These are phyloP conservation scores for Drosophila quadrilineata DNA, from an alignment of 1,140 invertebrate genomes.

Conservation along the genomic window DNA sequence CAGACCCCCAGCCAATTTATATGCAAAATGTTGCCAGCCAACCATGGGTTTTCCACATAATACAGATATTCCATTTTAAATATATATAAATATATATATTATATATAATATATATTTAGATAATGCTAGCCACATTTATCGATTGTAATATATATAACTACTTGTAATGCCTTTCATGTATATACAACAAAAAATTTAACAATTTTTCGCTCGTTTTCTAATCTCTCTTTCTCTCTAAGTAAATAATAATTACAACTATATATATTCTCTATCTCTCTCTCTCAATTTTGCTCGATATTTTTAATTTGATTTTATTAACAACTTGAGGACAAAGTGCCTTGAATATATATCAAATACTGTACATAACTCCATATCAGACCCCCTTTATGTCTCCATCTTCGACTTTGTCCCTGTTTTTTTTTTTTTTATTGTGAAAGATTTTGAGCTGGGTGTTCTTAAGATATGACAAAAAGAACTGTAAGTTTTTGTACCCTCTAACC, in stretches of 20 bases:
- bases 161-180: slow-evolving; percentile 58
- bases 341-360: slow-evolving; percentile 28
- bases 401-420: slow-evolving; percentile 6
- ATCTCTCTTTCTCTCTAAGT: neutral
- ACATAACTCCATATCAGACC: too few species aligned
- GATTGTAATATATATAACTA: slow-evolving; percentile 54
- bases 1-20: slow-evolving; percentile 10
- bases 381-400: neutral
- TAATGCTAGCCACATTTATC: slow-evolving; percentile 39
- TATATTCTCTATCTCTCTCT: slow-evolving; percentile 2
- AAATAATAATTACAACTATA: too few species aligned
- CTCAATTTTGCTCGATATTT: slow-evolving; percentile 7
- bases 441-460: slow-evolving; percentile 68
- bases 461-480: slow-evolving; percentile 38
- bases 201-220: slow-evolving; percentile 44
- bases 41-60: slow-evolving; percentile 56
- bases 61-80: slow-evolving; percentile 15
- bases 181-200: slow-evolving; percentile 48
- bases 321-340: slow-evolving; percentile 20
- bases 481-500: slow-evolving; percentile 42
- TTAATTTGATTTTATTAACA: slow-evolving; percentile 21
- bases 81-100: slow-evolving; percentile 24
- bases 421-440: slow-evolving; percentile 34
- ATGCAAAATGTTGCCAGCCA: slow-evolving; percentile 61
- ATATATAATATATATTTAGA: slow-evolving; percentile 36